phyloP scores from a whole-genome alignment of 2,113 vertebrate genomes.

The Emberiza fucata region DNA sequence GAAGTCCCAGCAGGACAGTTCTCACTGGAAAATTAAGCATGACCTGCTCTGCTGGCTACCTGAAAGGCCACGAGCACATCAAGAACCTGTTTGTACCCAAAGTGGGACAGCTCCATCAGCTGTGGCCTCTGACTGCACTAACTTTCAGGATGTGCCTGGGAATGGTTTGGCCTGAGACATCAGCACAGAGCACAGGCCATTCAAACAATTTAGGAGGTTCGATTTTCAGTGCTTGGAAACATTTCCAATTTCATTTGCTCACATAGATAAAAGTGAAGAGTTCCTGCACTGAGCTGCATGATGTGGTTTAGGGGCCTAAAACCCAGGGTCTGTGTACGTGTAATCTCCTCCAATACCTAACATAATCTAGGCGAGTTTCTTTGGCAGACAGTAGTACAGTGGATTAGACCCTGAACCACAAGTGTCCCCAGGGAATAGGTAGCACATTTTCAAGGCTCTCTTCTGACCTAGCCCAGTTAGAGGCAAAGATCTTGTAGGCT shows the following conservation, averaged over 20 bases:
- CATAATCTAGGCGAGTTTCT: not conserved
- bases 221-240: not conserved
- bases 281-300: not conserved
- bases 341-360: not conserved
- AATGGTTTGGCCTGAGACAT: not conserved
- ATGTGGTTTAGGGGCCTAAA: not conserved
- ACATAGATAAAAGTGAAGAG: not conserved
- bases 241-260: not conserved
- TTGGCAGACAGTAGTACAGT: constrained; percentile 34
- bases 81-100: rapidly evolving
- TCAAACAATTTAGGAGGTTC: not conserved
- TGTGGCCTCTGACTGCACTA: not conserved
- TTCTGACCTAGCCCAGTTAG: not conserved
- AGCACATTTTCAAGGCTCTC: constrained; percentile 13
- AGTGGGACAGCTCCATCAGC: not conserved
- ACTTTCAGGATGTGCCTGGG: not conserved
- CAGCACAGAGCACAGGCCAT: not conserved
- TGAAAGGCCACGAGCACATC: not conserved
- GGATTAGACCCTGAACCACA: constrained; percentile 45
- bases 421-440: constrained; percentile 8
- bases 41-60: not conserved
- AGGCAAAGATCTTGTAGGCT: not conserved
- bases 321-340: not conserved
- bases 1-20: not conserved
- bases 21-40: not conserved